A percentile compares a stretch with the other conserved stretches of the same genome.
Conservation (phyloP, 2,888 invertebrate genomes). For the Lumbricus terrestris region DNA sequence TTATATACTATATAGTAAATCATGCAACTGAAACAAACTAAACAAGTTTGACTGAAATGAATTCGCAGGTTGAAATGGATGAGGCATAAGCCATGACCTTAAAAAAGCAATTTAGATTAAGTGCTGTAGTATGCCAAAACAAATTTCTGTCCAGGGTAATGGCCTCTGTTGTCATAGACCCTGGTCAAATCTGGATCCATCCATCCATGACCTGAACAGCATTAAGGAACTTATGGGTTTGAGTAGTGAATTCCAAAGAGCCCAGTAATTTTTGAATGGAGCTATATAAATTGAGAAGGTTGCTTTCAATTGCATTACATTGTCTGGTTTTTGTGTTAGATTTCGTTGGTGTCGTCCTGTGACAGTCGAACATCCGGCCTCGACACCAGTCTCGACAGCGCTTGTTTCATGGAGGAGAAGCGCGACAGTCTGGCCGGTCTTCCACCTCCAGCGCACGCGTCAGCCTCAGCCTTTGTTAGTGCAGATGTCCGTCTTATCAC, state of each 20-base stretch:
- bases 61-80: background rate
- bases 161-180: too few species aligned
- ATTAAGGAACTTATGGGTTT: too few species aligned
- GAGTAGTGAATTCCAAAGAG: background rate
- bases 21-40: background rate
- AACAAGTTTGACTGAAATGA: background rate
- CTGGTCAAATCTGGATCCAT: too few species aligned
- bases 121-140: too few species aligned
- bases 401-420: conserved; percentile 8
- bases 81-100: too few species aligned
- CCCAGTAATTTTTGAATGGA: background rate
- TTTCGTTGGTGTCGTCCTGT: background rate
- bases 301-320: background rate
- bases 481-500: background rate
- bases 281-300: background rate
- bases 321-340: background rate
- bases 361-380: background rate
- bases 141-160: too few species aligned
- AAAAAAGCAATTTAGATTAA: too few species aligned
- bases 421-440: background rate
- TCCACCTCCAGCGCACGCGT: background rate
- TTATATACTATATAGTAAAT: background rate
- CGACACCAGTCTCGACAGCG: background rate
- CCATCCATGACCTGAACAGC: background rate
- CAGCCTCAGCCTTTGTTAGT: background rate